A percentile compares a stretch with the other conserved stretches of the same genome.
Evolutionary conservation across 1,140 invertebrate species (phyloP).

Genomic region (Drosophila repleta): DNA sequence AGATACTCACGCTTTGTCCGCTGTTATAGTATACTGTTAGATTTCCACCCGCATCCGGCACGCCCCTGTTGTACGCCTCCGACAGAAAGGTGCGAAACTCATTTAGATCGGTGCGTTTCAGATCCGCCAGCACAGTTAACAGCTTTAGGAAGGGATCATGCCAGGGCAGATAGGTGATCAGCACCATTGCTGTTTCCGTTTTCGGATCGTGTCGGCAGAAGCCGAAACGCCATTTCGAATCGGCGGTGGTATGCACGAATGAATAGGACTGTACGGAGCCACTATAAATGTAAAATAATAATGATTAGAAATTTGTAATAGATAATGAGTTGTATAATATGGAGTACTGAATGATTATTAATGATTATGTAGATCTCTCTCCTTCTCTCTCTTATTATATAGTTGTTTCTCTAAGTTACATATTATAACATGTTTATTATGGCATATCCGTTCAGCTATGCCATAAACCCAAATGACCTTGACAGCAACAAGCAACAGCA

Average conservation of each 20-base stretch:
- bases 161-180: constrained; percentile 96
- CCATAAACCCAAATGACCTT: constrained; percentile 36
- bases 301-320: not conserved
- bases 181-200: constrained; percentile 90
- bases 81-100: constrained; percentile 87
- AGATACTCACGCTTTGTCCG: constrained; percentile 85
- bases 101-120: constrained; percentile 65
- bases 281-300: constrained; percentile 37
- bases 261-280: constrained; percentile 87
- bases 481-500: constrained; percentile 19
- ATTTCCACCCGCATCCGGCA: constrained; percentile 86
- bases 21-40: constrained; percentile 86
- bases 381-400: not conserved
- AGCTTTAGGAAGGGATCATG: constrained; percentile 97
- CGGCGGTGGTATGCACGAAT: constrained; percentile 96
- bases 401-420: not conserved
- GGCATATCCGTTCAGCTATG: constrained; percentile 29
- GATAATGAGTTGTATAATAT: not conserved
- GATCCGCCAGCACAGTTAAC: constrained; percentile 79
- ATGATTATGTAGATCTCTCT: not conserved
- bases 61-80: constrained; percentile 87
- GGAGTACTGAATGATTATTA: no score
- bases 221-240: constrained; percentile 98
- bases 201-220: constrained; percentile 96
- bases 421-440: constrained; percentile 15